A percentile compares a stretch with the other conserved stretches of the same genome.
phyloP scores from a whole-genome alignment of 2,888 invertebrate genomes.

The Eupelmus urozonus region DNA sequence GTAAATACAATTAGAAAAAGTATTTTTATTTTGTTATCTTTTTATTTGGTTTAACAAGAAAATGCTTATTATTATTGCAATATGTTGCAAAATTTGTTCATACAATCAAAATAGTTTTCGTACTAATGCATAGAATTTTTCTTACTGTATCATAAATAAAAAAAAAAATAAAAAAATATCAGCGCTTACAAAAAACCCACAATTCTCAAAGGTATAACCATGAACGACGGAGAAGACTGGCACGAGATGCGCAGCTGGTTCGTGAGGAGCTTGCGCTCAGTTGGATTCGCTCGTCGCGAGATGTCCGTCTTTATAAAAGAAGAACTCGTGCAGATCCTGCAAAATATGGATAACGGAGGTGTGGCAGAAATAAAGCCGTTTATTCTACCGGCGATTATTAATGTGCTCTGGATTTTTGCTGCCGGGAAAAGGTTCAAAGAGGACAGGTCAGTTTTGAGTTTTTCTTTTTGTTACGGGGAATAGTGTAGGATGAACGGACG shows the following conservation, averaged over 20 bases:
- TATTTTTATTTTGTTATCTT: background rate
- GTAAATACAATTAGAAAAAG: no score
- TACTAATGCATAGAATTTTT: no score
- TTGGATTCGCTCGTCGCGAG: slow-evolving; percentile 80
- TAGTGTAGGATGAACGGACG: no score
- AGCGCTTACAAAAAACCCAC: no score
- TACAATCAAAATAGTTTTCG: no score
- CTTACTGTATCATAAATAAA: no score
- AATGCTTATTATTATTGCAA: background rate
- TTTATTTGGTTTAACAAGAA: no score
- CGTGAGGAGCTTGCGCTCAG: slow-evolving; percentile 78
- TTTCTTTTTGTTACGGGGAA: no score
- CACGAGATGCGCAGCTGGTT: slow-evolving; percentile 80
- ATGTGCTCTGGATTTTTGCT: slow-evolving; percentile 83
- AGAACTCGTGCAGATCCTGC: slow-evolving; percentile 78
- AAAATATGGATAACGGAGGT: slow-evolving; percentile 67
- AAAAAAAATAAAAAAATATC: background rate
- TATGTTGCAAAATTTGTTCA: no score
- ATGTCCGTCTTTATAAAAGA: slow-evolving; percentile 80
- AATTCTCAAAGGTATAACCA: slow-evolving; percentile 81
- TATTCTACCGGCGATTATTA: slow-evolving; percentile 81
- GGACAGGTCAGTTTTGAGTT: slow-evolving; percentile 34
- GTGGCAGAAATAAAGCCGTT: slow-evolving; percentile 69
- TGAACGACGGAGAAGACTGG: slow-evolving; percentile 81
- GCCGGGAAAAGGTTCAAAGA: slow-evolving; percentile 75